phyloP scores from a whole-genome alignment of 2,113 vertebrate species.

The Tiliqua scincoides region DNA sequence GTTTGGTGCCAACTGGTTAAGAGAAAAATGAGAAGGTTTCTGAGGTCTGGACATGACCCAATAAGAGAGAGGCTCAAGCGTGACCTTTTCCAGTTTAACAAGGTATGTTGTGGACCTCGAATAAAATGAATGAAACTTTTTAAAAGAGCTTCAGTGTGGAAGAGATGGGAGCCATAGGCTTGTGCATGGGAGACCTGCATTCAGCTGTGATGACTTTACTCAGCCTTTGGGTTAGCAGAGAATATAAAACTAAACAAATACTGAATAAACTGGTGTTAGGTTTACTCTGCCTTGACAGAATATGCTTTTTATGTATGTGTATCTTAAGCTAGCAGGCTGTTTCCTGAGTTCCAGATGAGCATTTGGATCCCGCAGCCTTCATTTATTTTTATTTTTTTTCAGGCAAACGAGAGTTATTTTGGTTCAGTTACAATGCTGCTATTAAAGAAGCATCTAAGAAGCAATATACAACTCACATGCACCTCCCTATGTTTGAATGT shows the following conservation, averaged over 20 bases:
- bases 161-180: not conserved
- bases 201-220: slow-evolving; percentile 35
- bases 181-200: slow-evolving; percentile 50
- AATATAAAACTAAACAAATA: not conserved
- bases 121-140: not conserved
- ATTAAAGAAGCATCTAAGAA: not conserved
- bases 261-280: slow-evolving; percentile 1
- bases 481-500: not conserved
- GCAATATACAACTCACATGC: not conserved
- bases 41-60: slow-evolving; percentile 90
- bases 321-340: not conserved
- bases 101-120: slow-evolving; percentile 75
- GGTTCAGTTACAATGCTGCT: not conserved
- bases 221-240: not conserved
- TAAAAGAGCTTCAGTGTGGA: not conserved
- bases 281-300: not conserved
- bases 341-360: slow-evolving; percentile 3
- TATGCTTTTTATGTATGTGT: not conserved
- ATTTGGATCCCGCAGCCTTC: not conserved
- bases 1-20: slow-evolving; percentile 54
- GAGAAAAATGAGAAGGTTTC: slow-evolving; percentile 92
- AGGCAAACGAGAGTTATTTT: slow-evolving; percentile 2
- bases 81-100: slow-evolving; percentile 96
- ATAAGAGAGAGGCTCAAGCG: slow-evolving; percentile 91
- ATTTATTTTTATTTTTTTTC: slow-evolving; percentile 18